A percentile compares a stretch with the other conserved stretches of the same genome.
Conservation (phyloP, 2,113 vertebrate genomes). For the Phycodurus eques region DNA sequence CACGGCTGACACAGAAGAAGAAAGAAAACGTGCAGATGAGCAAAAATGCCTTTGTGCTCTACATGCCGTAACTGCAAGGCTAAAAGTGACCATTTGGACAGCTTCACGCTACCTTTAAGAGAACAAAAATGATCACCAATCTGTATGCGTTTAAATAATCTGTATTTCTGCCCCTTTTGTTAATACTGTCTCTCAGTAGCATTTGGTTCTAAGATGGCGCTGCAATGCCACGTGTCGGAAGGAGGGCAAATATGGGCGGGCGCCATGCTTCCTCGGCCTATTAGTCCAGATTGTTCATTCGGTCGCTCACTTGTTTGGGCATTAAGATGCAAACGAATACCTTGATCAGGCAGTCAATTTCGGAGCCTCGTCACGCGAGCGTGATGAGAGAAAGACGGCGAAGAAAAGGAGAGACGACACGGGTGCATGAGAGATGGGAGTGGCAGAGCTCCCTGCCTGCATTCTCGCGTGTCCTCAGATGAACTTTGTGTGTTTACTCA, state of each 20-base stretch:
- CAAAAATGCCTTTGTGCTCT: neutral
- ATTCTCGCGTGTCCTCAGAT: slow-evolving; percentile 75
- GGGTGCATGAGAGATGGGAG: slow-evolving; percentile 63
- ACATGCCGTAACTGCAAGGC: neutral
- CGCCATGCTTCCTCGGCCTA: slow-evolving; percentile 38
- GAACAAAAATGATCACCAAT: neutral
- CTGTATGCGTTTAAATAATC: neutral
- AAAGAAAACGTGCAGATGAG: neutral
- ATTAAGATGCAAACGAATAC: neutral
- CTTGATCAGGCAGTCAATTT: neutral
- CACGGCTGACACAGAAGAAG: neutral
- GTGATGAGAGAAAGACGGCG: slow-evolving; percentile 23
- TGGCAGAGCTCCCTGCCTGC: slow-evolving; percentile 58
- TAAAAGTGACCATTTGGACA: neutral
- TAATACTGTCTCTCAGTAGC: slow-evolving; percentile 6
- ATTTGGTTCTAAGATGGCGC: slow-evolving; percentile 66
- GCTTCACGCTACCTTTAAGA: neutral
- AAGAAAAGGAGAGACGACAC: slow-evolving; percentile 53
- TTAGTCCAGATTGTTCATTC: slow-evolving; percentile 25
- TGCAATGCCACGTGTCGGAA: slow-evolving; percentile 62
- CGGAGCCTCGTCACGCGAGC: slow-evolving; percentile 7
- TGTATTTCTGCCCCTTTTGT: neutral
- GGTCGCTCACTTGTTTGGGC: neutral
- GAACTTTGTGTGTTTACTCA: slow-evolving; percentile 79
- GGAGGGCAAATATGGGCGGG: slow-evolving; percentile 46